phyloP scores from a whole-genome alignment of 2,888 invertebrate species.

The Macaria notata region DNA sequence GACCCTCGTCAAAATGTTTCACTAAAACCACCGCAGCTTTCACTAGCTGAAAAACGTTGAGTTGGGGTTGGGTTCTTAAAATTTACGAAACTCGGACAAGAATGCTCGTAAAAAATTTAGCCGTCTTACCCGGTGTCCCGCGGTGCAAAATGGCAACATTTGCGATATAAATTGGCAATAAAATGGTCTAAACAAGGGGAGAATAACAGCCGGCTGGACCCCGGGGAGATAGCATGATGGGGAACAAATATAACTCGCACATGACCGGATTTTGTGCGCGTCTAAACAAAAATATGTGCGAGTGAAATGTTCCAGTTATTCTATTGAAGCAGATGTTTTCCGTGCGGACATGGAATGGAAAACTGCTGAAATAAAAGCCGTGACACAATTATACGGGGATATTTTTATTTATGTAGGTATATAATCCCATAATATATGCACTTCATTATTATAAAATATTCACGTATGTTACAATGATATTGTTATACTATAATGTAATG shows the following conservation, averaged over 20 bases:
- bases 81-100: slow-evolving; percentile 6
- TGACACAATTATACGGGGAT: too few relatives aligned
- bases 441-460: too few relatives aligned
- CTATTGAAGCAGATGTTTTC: too few relatives aligned
- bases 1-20: not conserved
- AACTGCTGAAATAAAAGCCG: too few relatives aligned
- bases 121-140: slow-evolving; percentile 11
- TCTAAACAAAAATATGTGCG: too few relatives aligned
- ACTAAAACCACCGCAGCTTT: not conserved
- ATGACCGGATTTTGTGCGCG: too few relatives aligned
- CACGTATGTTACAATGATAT: too few relatives aligned
- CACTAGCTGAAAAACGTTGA: not conserved
- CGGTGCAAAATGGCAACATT: slow-evolving; percentile 22
- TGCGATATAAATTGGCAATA: slow-evolving; percentile 26
- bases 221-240: slow-evolving; percentile 1
- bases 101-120: slow-evolving; percentile 2
- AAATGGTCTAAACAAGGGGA: slow-evolving; percentile 27
- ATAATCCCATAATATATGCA: too few relatives aligned
- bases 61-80: not conserved
- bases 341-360: too few relatives aligned
- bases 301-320: too few relatives aligned
- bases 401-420: too few relatives aligned
- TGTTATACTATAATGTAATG: too few relatives aligned
- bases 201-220: slow-evolving; percentile 5
- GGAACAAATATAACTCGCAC: not conserved